phyloP scores from a whole-genome alignment of 2,888 invertebrate species.

The Callosobruchus maculatus region DNA sequence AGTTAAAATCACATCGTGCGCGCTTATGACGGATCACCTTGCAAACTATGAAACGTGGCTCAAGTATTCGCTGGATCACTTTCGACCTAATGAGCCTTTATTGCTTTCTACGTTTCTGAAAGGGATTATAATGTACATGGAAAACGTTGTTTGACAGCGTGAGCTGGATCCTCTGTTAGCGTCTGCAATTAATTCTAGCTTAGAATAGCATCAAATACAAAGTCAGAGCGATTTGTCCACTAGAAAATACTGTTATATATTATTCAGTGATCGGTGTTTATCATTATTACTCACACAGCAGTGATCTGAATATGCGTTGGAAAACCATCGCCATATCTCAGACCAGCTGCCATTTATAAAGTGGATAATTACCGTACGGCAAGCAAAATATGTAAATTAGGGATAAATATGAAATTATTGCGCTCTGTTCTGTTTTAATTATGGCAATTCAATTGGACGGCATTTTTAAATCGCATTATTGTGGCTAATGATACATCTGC shows the following conservation, averaged over 20 bases:
- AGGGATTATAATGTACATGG: too few species aligned
- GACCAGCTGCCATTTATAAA: background rate
- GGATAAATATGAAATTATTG: slow-evolving; percentile 10
- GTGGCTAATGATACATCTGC: slow-evolving; percentile 13
- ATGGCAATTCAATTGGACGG: slow-evolving; percentile 4
- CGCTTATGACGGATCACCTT: too few species aligned
- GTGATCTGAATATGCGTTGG: background rate
- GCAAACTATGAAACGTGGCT: too few species aligned
- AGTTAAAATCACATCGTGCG: too few species aligned
- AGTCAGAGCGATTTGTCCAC: background rate
- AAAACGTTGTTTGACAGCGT: too few species aligned
- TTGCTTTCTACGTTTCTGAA: too few species aligned
- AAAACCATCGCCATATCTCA: background rate
- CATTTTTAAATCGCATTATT: slow-evolving; percentile 11
- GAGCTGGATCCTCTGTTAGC: too few species aligned
- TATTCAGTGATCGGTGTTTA: background rate
- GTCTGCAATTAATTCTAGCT: too few species aligned
- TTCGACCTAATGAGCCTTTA: too few species aligned
- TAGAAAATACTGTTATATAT: background rate
- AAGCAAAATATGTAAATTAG: slow-evolving; percentile 8
- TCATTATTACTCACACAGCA: background rate
- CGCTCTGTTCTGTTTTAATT: slow-evolving; percentile 10
- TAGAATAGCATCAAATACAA: too few species aligned
- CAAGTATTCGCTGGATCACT: too few species aligned
- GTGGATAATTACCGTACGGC: slow-evolving; percentile 10